Percentiles rank a stretch among this genome's conserved stretches.
These are phyloP conservation scores for Gymnarchus niloticus DNA, from an alignment of 2,113 vertebrate genomes.

Conservation along the genomic window DNA sequence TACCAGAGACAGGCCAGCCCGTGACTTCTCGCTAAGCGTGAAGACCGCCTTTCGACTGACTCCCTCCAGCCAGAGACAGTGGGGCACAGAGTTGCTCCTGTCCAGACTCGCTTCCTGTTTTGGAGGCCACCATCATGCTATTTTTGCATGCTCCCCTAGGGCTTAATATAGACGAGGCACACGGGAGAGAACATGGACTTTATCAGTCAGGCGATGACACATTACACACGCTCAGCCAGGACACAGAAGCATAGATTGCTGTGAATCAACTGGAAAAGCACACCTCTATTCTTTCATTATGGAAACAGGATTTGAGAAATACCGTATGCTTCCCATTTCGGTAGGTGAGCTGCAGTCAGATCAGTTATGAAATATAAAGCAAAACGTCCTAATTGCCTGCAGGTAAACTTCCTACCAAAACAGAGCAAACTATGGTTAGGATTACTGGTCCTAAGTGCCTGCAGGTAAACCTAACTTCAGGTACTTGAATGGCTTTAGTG, in stretches of 20 bases:
- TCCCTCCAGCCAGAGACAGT: conserved; percentile 18
- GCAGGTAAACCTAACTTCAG: no score
- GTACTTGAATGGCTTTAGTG: no score
- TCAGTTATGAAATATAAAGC: not conserved
- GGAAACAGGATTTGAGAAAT: not conserved
- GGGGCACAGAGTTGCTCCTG: conserved; percentile 32
- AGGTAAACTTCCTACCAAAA: no score
- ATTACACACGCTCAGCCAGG: not conserved
- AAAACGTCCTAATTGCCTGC: not conserved
- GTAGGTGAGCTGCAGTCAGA: not conserved
- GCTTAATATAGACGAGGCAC: conserved; percentile 29
- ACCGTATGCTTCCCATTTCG: no score
- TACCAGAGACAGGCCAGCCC: not conserved
- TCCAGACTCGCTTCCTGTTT: conserved; percentile 41
- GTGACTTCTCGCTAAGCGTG: conserved; percentile 22
- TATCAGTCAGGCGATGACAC: not conserved
- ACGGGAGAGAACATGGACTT: conserved; percentile 20
- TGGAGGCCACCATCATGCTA: conserved; percentile 16
- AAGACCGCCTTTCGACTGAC: not conserved
- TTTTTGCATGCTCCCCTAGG: conserved; percentile 33
- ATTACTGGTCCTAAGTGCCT: no score
- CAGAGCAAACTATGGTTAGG: no score
- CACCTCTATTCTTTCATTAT: not conserved
- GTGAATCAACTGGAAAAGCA: not conserved
- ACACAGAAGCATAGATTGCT: not conserved